Percentiles rank a stretch among this genome's conserved stretches.
Evolutionary conservation across 2,113 vertebrate species (phyloP).

Genomic region (Mesembrinibis cayennensis): DNA sequence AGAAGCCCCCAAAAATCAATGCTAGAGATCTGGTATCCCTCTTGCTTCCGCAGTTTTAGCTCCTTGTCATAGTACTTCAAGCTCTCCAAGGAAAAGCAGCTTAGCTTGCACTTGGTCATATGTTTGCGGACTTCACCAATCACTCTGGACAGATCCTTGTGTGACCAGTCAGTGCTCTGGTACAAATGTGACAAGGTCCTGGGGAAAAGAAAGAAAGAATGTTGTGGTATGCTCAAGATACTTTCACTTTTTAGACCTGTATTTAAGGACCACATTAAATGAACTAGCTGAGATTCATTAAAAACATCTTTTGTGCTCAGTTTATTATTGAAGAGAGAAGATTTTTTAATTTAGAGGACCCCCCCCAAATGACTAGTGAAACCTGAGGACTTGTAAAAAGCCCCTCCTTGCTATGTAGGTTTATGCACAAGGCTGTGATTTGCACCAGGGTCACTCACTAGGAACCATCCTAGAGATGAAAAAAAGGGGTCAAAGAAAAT

Average conservation of each 20-base stretch:
- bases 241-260: background rate
- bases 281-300: background rate
- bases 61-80: conserved; percentile 63
- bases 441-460: background rate
- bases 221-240: background rate
- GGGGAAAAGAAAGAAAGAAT: background rate
- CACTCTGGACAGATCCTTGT: conserved; percentile 37
- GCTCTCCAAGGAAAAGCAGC: conserved; percentile 61
- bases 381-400: background rate
- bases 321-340: background rate
- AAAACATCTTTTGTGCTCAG: background rate
- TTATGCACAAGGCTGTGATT: background rate
- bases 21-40: conserved; percentile 65
- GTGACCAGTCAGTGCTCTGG: conserved; percentile 79
- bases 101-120: conserved; percentile 74
- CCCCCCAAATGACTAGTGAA: background rate
- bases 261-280: background rate
- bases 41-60: conserved; percentile 54
- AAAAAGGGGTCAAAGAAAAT: background rate
- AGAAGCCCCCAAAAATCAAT: conserved; percentile 78
- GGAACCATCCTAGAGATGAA: background rate
- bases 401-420: background rate
- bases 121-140: conserved; percentile 72
- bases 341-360: background rate
- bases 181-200: conserved; percentile 84